Base-by-base conservation (phyloP, 2,113 vertebrate genomes). In the Kryptolebias marmoratus region DNA sequence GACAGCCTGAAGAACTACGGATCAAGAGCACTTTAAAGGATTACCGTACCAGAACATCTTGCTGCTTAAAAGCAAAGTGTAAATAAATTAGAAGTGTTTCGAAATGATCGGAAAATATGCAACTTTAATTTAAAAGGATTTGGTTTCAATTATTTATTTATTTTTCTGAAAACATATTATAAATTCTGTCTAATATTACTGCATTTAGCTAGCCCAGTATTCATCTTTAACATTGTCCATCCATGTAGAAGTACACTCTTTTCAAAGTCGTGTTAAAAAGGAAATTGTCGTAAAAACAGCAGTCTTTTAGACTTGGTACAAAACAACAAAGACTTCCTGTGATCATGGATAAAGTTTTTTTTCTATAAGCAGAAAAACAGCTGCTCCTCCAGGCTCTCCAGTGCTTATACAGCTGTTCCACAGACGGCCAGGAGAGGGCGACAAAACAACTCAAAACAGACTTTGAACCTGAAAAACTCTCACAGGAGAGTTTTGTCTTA, bases 381-480 rank as follows among this genome's bases (percentile, higher is more conserved):
- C 75, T 68, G 80, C 74, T 64, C 68, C 27, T 62, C 10, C 0
- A 1, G 18, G 48, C 62, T 63, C 66, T 75, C 81, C 81, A 77
- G 81, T 81, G 72, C 77, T 68, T 47, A n/a, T 61, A 22, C 70
- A 77, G 65, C 49, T 65, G 68, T 79, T 78, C 62, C 32, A 16
- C 16, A 31, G 13, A 78, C 16, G 22, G 53, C 79, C 80, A 83
- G 70, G 15, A 84, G 86, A 77, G 66, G 80, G 73, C 49, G 7
- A 68, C 65, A 79, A 52, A 78, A 59, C 45, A 7, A 36, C 30
- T 58, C 58, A 53, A 64, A 76, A 68, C 42, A 77, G 18, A 9
- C 53, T 64, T 67, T 31, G 47, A 70, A 71, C 65, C 5, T 13
- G 55, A 61, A 31, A 12, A 42, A 49, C 44, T n/a, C 3, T 32